Percentiles rank a stretch among this genome's conserved stretches.
phyloP scores from a whole-genome alignment of 2,888 invertebrate species.

The Eupithecia centaureata region DNA sequence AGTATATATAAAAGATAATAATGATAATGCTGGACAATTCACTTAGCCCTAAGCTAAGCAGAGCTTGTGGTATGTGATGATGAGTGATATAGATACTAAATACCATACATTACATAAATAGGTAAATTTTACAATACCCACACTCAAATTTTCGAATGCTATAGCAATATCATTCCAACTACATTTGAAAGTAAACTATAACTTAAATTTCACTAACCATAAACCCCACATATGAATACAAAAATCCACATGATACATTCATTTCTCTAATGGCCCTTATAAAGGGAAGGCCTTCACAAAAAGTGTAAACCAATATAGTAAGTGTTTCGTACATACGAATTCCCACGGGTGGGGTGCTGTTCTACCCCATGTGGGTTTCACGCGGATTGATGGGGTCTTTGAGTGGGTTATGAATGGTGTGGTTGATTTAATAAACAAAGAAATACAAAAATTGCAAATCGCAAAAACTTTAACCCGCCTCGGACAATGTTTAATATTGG shows the following conservation, averaged over 20 bases:
- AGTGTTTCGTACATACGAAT: slow-evolving; percentile 44
- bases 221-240: slow-evolving; percentile 19
- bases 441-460: background rate
- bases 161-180: background rate
- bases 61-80: too few species aligned
- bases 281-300: slow-evolving; percentile 33
- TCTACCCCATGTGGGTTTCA: slow-evolving; percentile 38
- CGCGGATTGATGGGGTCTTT: slow-evolving; percentile 14
- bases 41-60: too few species aligned
- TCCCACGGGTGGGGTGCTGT: slow-evolving; percentile 54
- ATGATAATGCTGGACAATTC: too few species aligned
- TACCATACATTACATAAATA: too few species aligned
- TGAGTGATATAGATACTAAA: too few species aligned
- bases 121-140: too few species aligned
- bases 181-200: background rate
- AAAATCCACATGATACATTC: slow-evolving; percentile 17
- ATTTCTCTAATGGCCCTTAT: slow-evolving; percentile 45
- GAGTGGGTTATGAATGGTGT: slow-evolving; percentile 20
- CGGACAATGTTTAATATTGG: too few species aligned
- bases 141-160: too few species aligned
- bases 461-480: too few species aligned
- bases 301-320: slow-evolving; percentile 49
- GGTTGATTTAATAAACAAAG: slow-evolving; percentile 18
- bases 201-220: background rate
- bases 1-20: too few species aligned